Conservation (phyloP, 2,797 vertebrate genomes). For the Xenentodon cancila region DNA sequence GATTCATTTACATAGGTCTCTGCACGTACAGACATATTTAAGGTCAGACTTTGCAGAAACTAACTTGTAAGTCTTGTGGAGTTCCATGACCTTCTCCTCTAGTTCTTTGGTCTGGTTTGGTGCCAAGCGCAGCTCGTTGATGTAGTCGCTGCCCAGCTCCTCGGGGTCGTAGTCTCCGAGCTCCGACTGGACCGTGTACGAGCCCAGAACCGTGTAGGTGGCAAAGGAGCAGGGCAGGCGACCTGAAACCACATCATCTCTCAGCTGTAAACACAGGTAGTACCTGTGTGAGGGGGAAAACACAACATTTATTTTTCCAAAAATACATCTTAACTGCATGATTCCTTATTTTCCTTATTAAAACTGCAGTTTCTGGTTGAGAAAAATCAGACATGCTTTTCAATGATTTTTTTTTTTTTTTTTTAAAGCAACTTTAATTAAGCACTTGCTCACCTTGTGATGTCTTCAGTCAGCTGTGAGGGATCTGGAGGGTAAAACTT, state of each 20-base stretch:
- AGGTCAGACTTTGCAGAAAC: conserved; percentile 1
- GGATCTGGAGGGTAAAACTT: conserved; percentile 99
- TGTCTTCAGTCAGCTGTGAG: conserved; percentile 94
- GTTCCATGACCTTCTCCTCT: conserved; percentile 94
- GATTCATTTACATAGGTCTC: too few species aligned
- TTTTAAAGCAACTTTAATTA: background rate
- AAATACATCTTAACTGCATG: too few species aligned
- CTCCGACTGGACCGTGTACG: conserved; percentile 95
- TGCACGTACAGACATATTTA: background rate
- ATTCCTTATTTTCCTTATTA: too few species aligned
- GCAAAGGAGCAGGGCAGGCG: conserved; percentile 96
- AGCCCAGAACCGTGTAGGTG: conserved; percentile 93
- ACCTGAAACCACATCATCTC: conserved; percentile 94
- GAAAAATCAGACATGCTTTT: too few species aligned
- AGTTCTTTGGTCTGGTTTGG: conserved; percentile 97
- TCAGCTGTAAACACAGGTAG: conserved; percentile 94
- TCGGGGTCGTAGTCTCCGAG: conserved; percentile 95
- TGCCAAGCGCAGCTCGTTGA: conserved; percentile 93
- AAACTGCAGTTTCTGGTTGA: too few species aligned
- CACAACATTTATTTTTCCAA: background rate
- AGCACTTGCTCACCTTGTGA: conserved; percentile 87
- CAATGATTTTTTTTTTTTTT: too few species aligned
- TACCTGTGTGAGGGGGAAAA: conserved; percentile 80
- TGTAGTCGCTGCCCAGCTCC: conserved; percentile 89
- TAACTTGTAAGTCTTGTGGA: conserved; percentile 97